phyloP scores from a whole-genome alignment of 2,797 vertebrate species.

The Sebastes jordani region DNA sequence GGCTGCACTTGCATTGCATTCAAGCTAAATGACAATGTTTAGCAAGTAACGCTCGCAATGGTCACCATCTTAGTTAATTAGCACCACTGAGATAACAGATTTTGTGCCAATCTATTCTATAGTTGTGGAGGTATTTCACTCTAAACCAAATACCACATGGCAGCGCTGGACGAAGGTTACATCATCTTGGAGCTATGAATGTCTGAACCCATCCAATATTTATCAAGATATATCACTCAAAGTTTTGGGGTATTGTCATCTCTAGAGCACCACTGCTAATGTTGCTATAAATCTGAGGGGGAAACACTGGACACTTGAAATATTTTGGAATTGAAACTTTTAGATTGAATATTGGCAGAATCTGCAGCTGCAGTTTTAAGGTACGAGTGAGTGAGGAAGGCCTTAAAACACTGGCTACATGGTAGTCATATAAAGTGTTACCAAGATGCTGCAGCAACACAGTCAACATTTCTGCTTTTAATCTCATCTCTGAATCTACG shows the following conservation, averaged over 20 bases:
- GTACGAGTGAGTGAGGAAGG: not conserved
- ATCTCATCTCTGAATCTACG: conserved; percentile 1
- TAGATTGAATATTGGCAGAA: not conserved
- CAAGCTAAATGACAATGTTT: not conserved
- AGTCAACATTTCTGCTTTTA: not conserved
- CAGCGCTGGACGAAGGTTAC: not conserved
- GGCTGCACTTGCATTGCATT: too few relatives aligned
- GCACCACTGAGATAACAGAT: not conserved
- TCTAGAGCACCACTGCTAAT: too few relatives aligned
- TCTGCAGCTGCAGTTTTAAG: not conserved
- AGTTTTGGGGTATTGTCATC: not conserved
- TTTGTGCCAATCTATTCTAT: too few relatives aligned
- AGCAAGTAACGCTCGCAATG: not conserved
- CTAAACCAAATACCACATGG: too few relatives aligned
- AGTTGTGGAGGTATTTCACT: not conserved
- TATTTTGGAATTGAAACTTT: not conserved
- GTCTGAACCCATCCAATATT: too few relatives aligned
- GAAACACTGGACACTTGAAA: not conserved
- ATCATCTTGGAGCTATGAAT: not conserved
- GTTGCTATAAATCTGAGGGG: too few relatives aligned
- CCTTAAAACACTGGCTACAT: not conserved
- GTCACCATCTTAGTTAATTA: not conserved
- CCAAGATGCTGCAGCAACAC: not conserved
- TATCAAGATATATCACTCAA: not conserved
- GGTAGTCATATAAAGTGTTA: not conserved